Evolutionary conservation across 1,140 invertebrate species (phyloP).

Genomic region (Nephila pilipes): DNA sequence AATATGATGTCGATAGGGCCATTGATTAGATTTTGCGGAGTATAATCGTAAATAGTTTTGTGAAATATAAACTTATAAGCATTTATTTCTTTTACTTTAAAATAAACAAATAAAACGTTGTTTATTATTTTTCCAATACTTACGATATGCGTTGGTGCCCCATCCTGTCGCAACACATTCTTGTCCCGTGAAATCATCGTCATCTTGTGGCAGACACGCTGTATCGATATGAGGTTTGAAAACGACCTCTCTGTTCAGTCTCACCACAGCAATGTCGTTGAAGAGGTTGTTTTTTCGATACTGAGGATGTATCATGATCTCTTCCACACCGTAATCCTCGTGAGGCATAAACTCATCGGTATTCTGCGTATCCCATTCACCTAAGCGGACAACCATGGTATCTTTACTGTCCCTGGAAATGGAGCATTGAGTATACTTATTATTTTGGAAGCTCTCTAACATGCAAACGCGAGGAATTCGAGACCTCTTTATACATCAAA

Average conservation of each 20-base stretch:
- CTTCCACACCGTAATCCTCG: conserved; percentile 86
- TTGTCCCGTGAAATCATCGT: conserved; percentile 77
- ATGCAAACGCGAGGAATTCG: too few relatives aligned
- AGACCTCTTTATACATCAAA: too few relatives aligned
- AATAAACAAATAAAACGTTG: background rate
- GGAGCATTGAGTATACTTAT: background rate
- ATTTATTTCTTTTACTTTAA: too few relatives aligned
- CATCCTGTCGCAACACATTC: conserved; percentile 89
- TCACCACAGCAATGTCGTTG: conserved; percentile 87
- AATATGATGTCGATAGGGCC: too few relatives aligned
- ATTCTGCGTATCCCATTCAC: conserved; percentile 90
- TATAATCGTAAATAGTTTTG: too few relatives aligned
- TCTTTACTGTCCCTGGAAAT: conserved; percentile 22
- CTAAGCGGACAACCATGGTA: conserved; percentile 81
- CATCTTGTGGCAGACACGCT: conserved; percentile 85
- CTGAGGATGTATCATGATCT: conserved; percentile 84
- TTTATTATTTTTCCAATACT: conserved; percentile 64
- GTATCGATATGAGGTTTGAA: conserved; percentile 86
- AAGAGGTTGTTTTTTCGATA: conserved; percentile 83
- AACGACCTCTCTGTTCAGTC: conserved; percentile 83
- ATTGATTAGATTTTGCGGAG: too few relatives aligned
- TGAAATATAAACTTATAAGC: too few relatives aligned
- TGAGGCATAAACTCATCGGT: conserved; percentile 87
- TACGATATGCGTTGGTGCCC: conserved; percentile 90
- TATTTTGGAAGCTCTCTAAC: too few relatives aligned